Base-by-base conservation (phyloP, 2,888 invertebrate species). In the Amaurobius ferox region DNA sequence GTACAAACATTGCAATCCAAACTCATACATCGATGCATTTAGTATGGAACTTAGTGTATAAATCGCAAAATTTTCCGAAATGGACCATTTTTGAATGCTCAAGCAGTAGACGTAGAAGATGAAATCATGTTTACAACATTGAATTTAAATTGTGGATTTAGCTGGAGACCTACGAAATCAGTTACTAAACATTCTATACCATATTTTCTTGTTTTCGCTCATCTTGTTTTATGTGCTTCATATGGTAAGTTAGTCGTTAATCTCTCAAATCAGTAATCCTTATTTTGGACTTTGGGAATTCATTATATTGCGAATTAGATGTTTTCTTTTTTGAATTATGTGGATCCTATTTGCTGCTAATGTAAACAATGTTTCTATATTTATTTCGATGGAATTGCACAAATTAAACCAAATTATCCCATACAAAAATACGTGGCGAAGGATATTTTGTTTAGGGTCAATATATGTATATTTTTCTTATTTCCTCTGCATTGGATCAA, bases 181-280 rank as follows among this genome's bases (percentile, higher is more conserved):
- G 44, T 70, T 77, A 40, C 35, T 40, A 85, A 48, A 77, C 66
- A 77, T 77, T 29, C 71, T 67, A n/a, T 66, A 48, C 70, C 66
- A 55, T 83, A 77, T 77, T 71, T 85, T 66, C 70, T 85, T 72
- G 70, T 85, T 72, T 66, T 72, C 32, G 71, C 39, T 71, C 77
- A 85, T 77, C 66, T 85, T 6, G 55, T 85, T 72, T 66, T 85
- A 2, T 71, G 55, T 61, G 71, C 66, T 55, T 85, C 70, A 72
- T 77, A 72, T 39, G 72, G 83, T 85, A 78, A 77, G 76, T 61
- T 35, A 35, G n/a, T n/a, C n/a, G n/a, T n/a, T n/a, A n/a, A n/a
- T n/a, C n/a, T n/a, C n/a, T n/a, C n/a, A n/a, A n/a, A n/a, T n/a
- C n/a, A n/a, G n/a, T n/a, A n/a, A n/a, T n/a, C n/a, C n/a, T n/a